Conservation (phyloP, 2,888 invertebrate genomes). For the Digitonthophagus gazella region DNA sequence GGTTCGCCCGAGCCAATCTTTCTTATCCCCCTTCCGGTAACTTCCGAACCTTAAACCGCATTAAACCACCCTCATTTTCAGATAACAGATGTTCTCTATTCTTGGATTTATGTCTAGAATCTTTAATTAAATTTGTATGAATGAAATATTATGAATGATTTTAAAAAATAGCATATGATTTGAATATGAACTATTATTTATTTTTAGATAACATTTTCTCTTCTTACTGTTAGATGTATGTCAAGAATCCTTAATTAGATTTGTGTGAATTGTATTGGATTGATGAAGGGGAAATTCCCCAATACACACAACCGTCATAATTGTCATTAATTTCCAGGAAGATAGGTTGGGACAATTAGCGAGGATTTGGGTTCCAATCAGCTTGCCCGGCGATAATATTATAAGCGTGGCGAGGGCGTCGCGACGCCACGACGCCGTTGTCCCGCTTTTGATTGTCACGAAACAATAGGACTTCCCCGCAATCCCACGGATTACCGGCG, state of each 20-base stretch:
- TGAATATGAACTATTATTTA: no score
- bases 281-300: background rate
- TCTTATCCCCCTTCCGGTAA: conserved; percentile 8
- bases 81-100: conserved; percentile 6
- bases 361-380: conserved; percentile 24
- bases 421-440: conserved; percentile 21
- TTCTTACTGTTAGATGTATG: no score
- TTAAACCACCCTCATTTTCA: background rate
- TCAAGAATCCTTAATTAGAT: no score
- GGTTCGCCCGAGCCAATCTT: conserved; percentile 35
- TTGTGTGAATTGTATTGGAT: no score
- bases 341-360: conserved; percentile 34
- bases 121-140: no score
- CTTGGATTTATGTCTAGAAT: no score
- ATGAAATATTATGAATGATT: no score
- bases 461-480: conserved; percentile 24
- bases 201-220: no score
- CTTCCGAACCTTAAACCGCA: background rate
- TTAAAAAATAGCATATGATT: no score
- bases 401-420: background rate
- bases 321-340: conserved; percentile 34
- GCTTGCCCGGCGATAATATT: conserved; percentile 23
- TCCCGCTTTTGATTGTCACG: conserved; percentile 24
- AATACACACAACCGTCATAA: conserved; percentile 30
- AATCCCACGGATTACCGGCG: conserved; percentile 13